Evolutionary conservation across 1,140 invertebrate genomes (phyloP).

Genomic region (Orussus abietinus): DNA sequence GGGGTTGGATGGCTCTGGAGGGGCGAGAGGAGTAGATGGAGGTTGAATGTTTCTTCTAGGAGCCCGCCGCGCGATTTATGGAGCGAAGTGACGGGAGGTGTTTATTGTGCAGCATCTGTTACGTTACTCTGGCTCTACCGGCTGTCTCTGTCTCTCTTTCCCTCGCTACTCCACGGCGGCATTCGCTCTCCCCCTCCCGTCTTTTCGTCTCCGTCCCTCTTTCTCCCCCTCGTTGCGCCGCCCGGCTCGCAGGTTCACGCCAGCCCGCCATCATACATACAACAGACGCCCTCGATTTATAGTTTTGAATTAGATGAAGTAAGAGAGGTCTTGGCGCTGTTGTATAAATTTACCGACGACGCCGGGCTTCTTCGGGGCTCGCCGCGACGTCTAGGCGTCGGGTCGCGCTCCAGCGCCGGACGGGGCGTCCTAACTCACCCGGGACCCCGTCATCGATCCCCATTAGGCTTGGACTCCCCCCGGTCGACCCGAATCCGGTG

Average conservation of each 20-base stretch:
- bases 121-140: constrained; percentile 40
- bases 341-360: constrained; percentile 29
- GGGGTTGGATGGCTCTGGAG: constrained; percentile 9
- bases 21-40: constrained; percentile 32
- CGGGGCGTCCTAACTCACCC: too few relatives aligned
- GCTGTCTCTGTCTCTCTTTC: constrained; percentile 20
- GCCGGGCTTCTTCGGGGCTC: constrained; percentile 1
- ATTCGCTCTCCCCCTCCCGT: constrained; percentile 10
- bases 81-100: constrained; percentile 53
- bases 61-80: constrained; percentile 50
- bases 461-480: too few relatives aligned
- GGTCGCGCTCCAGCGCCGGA: too few relatives aligned
- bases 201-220: constrained; percentile 15
- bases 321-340: constrained; percentile 37
- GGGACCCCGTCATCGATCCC: too few relatives aligned
- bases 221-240: constrained; percentile 22
- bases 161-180: constrained; percentile 14
- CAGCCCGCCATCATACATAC: constrained; percentile 48
- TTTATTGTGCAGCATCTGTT: constrained; percentile 55
- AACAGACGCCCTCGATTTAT: constrained; percentile 53
- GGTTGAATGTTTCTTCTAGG: constrained; percentile 48
- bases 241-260: constrained; percentile 34
- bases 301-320: constrained; percentile 52
- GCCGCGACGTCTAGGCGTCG: too few relatives aligned
- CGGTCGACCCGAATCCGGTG: not conserved